Conservation (phyloP, 2,113 vertebrate species). For the Leiothrix lutea region DNA sequence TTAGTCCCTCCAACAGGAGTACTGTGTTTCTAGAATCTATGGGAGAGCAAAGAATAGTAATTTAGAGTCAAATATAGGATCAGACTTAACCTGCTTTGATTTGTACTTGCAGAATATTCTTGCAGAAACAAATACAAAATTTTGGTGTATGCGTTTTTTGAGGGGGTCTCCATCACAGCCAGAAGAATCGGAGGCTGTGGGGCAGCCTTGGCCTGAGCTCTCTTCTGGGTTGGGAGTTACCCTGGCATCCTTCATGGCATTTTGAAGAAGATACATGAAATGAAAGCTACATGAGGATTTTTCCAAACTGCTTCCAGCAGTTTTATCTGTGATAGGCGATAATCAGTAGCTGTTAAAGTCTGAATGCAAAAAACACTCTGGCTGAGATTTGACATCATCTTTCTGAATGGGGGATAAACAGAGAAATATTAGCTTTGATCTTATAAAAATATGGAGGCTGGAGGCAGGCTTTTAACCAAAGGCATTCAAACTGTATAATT, state of each 20-base stretch:
- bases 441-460: constrained; percentile 13
- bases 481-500: constrained; percentile 32
- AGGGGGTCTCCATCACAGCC: not conserved
- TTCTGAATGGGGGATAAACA: constrained; percentile 6
- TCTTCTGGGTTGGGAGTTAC: not conserved
- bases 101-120: not conserved
- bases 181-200: not conserved
- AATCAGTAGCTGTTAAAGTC: constrained; percentile 21
- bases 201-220: not conserved
- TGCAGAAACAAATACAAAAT: not conserved
- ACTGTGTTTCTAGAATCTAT: not conserved
- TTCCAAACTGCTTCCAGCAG: not conserved
- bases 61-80: not conserved
- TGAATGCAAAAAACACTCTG: not conserved
- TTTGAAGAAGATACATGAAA: not conserved
- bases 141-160: not conserved
- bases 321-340: not conserved
- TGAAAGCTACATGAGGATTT: not conserved
- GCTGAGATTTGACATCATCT: constrained; percentile 32
- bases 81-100: not conserved
- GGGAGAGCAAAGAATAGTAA: not conserved
- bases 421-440: constrained; percentile 49
- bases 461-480: constrained; percentile 3
- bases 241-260: rapidly evolving
- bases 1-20: not conserved